A percentile compares a stretch with the other conserved stretches of the same genome.
Conservation (phyloP, 2,113 vertebrate genomes). For the Scomber colias region DNA sequence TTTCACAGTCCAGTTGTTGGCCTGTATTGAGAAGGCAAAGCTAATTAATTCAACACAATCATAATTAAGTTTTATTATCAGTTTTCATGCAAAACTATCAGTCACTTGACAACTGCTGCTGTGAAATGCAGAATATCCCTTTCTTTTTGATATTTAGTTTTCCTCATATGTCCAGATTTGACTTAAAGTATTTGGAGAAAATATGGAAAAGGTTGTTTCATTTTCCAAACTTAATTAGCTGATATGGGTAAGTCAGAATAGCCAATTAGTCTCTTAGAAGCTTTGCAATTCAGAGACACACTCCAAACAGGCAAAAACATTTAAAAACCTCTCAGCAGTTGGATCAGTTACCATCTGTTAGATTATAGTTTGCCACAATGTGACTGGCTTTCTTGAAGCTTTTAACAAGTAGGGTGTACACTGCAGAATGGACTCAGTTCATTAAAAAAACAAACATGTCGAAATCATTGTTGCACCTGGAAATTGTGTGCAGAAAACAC, state of each 20-base stretch:
- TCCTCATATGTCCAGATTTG: background rate
- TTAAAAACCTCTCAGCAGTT: constrained; percentile 10
- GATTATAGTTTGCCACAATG: background rate
- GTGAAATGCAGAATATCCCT: constrained; percentile 1
- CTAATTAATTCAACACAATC: constrained; percentile 54
- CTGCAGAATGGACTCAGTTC: constrained; percentile 14
- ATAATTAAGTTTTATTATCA: constrained; percentile 45
- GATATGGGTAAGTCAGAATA: constrained; percentile 16
- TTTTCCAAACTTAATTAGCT: constrained; percentile 25
- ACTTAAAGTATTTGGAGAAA: constrained; percentile 4
- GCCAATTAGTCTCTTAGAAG: constrained; percentile 24
- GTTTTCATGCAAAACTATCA: constrained; percentile 43
- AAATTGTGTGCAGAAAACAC: background rate
- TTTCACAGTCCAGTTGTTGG: constrained; percentile 72
- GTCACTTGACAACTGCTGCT: constrained; percentile 17
- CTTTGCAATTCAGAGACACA: background rate
- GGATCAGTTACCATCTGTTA: constrained; percentile 40
- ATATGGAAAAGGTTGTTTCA: constrained; percentile 8
- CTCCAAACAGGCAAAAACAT: constrained; percentile 2
- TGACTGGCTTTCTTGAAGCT: background rate
- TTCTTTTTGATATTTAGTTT: background rate
- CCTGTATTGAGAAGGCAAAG: constrained; percentile 46
- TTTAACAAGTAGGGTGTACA: constrained; percentile 4
- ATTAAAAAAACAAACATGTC: constrained; percentile 36
- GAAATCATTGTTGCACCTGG: constrained; percentile 2